A percentile compares a stretch with the other conserved stretches of the same genome.
Evolutionary conservation across 2,888 invertebrate genomes (phyloP).

Genomic region (Euclidia mi): DNA sequence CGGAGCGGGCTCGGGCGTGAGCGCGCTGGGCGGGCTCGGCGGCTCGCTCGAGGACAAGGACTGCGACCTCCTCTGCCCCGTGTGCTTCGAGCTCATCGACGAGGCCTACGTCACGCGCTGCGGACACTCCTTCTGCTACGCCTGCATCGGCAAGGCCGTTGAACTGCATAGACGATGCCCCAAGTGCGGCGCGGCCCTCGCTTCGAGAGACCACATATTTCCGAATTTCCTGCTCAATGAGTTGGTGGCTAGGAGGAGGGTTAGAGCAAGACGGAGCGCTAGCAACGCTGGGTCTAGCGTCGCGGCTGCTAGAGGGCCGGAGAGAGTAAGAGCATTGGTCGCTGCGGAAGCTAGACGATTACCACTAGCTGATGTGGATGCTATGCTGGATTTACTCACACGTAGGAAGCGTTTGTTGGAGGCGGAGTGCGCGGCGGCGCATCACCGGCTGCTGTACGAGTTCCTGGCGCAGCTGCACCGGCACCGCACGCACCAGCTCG

Average conservation of each 20-base stretch:
- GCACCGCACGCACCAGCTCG: slow-evolving; percentile 92
- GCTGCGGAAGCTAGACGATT: slow-evolving; percentile 93
- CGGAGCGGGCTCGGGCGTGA: slow-evolving; percentile 68
- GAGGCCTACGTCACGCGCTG: slow-evolving; percentile 98
- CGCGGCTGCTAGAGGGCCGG: slow-evolving; percentile 27
- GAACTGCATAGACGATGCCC: slow-evolving; percentile 94
- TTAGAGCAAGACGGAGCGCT: slow-evolving; percentile 75
- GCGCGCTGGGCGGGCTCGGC: slow-evolving; percentile 90
- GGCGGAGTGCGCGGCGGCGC: slow-evolving; percentile 94
- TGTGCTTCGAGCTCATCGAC: slow-evolving; percentile 96
- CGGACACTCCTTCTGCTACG: slow-evolving; percentile 97
- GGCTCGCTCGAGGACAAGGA: slow-evolving; percentile 92
- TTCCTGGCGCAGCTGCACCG: slow-evolving; percentile 94
- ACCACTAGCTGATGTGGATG: slow-evolving; percentile 94
- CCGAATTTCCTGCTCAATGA: slow-evolving; percentile 97
- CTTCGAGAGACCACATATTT: slow-evolving; percentile 93
- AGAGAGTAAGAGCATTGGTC: slow-evolving; percentile 90
- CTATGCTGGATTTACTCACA: slow-evolving; percentile 94
- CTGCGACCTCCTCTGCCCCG: slow-evolving; percentile 92
- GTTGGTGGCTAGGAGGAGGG: slow-evolving; percentile 88
- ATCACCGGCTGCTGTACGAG: slow-evolving; percentile 95
- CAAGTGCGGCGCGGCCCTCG: slow-evolving; percentile 94
- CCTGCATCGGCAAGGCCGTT: slow-evolving; percentile 96
- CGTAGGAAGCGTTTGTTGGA: slow-evolving; percentile 95
- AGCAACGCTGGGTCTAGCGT: slow-evolving; percentile 25